A percentile compares a stretch with the other conserved stretches of the same genome.
These are phyloP conservation scores for Apogon talboti DNA, from an alignment of 2,797 vertebrate genomes.

Conservation along the genomic window DNA sequence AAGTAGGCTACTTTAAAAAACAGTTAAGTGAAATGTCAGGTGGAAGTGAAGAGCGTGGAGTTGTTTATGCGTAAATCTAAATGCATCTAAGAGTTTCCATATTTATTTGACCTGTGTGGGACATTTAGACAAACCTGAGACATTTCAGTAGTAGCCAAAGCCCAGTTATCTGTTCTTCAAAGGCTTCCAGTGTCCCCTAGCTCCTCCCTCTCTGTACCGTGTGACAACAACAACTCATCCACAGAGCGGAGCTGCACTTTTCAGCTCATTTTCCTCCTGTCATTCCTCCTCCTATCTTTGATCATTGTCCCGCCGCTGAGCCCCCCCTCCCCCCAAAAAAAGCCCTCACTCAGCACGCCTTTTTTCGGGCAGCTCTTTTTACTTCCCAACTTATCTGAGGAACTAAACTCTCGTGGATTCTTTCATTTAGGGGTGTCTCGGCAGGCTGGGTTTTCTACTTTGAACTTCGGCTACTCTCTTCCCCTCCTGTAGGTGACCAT, in stretches of 20 bases:
- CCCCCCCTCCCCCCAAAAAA: conserved; percentile 46
- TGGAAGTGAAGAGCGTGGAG: no score
- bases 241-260: conserved; percentile 93
- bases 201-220: conserved; percentile 95
- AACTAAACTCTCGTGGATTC: conserved; percentile 83
- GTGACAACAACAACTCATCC: conserved; percentile 99
- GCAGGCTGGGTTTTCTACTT: conserved; percentile 81
- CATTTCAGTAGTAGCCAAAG: conserved; percentile 29
- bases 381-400: conserved; percentile 87
- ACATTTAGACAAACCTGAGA: conserved; percentile 37
- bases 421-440: conserved; percentile 76
- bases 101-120: not conserved
- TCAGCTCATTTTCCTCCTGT: conserved; percentile 97
- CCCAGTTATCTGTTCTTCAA: conserved; percentile 75
- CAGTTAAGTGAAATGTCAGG: not conserved
- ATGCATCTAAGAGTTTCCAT: not conserved
- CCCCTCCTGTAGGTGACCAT: conserved; percentile 90
- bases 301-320: conserved; percentile 91
- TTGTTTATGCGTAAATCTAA: not conserved
- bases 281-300: conserved; percentile 93
- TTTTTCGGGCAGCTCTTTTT: conserved; percentile 82
- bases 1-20: not conserved
- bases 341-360: conserved; percentile 87
- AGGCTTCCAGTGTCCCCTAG: conserved; percentile 90
- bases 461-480: conserved; percentile 85